Conservation (phyloP, 2,888 invertebrate species). For the Psylliodes chrysocephalus region DNA sequence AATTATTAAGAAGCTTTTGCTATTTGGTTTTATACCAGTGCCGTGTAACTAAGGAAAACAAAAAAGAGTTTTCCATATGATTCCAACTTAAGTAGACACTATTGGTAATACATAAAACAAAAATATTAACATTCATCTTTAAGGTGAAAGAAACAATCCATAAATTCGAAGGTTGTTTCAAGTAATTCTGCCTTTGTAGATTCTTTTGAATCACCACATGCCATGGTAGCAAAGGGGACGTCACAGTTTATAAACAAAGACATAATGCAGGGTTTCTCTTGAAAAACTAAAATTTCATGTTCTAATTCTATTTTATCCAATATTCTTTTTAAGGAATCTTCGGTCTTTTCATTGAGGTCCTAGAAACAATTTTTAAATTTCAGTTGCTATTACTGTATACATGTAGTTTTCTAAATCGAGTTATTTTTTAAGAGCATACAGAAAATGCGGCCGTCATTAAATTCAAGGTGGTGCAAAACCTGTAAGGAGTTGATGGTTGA, state of each 20-base stretch:
- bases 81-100: too few relatives aligned
- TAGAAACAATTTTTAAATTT: constrained; percentile 38
- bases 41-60: too few relatives aligned
- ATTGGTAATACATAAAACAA: too few relatives aligned
- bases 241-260: constrained; percentile 50
- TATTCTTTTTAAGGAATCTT: constrained; percentile 48
- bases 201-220: constrained; percentile 35
- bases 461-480: neutral
- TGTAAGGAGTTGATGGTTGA: neutral
- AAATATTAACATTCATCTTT: too few relatives aligned
- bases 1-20: too few relatives aligned
- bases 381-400: neutral
- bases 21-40: too few relatives aligned
- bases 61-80: too few relatives aligned
- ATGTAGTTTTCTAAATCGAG: neutral
- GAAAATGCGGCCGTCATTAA: neutral
- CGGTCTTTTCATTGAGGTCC: constrained; percentile 48
- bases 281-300: constrained; percentile 44
- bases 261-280: constrained; percentile 47
- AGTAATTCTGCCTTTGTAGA: constrained; percentile 40
- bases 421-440: neutral
- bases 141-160: constrained; percentile 35
- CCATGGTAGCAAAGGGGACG: constrained; percentile 50
- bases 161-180: constrained; percentile 41
- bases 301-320: constrained; percentile 49